Conservation (phyloP, 2,797 vertebrate genomes). For the Artibeus lituratus region DNA sequence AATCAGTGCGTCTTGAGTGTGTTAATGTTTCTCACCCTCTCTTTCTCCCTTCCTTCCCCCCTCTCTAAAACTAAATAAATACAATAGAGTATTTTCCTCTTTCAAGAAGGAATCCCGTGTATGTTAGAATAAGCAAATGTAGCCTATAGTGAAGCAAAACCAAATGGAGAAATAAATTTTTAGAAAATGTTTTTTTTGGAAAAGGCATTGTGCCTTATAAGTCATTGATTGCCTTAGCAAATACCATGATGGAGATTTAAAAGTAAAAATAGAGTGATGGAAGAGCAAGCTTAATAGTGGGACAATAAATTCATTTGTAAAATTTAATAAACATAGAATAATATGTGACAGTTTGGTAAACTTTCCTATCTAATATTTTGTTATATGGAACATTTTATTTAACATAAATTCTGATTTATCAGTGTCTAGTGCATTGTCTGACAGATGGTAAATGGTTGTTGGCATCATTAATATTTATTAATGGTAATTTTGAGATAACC, state of each 20-base stretch:
- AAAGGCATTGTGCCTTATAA: not conserved
- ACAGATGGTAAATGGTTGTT: not conserved
- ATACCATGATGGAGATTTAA: not conserved
- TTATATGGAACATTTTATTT: conserved; percentile 27
- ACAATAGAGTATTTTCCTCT: not conserved
- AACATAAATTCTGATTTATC: not conserved
- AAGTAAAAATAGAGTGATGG: not conserved
- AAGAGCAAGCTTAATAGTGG: not conserved
- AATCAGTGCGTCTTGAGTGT: no score
- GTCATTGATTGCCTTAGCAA: not conserved
- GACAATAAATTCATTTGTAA: not conserved
- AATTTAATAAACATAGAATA: not conserved
- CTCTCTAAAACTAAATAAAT: no score
- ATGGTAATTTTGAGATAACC: conserved; percentile 23
- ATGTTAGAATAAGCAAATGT: not conserved
- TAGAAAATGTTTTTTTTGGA: not conserved
- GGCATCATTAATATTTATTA: conserved; percentile 13
- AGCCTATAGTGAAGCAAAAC: not conserved
- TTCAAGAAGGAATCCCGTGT: not conserved
- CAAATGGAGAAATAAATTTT: not conserved
- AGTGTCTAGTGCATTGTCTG: not conserved
- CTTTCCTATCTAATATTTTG: not conserved
- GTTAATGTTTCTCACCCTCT: no score
- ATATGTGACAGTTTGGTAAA: not conserved
- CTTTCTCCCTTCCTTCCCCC: no score